Evolutionary conservation across 2,797 vertebrate genomes (phyloP), one percentile per base, ranked within the genome.

Genomic region (Onychomys torridus): DNA sequence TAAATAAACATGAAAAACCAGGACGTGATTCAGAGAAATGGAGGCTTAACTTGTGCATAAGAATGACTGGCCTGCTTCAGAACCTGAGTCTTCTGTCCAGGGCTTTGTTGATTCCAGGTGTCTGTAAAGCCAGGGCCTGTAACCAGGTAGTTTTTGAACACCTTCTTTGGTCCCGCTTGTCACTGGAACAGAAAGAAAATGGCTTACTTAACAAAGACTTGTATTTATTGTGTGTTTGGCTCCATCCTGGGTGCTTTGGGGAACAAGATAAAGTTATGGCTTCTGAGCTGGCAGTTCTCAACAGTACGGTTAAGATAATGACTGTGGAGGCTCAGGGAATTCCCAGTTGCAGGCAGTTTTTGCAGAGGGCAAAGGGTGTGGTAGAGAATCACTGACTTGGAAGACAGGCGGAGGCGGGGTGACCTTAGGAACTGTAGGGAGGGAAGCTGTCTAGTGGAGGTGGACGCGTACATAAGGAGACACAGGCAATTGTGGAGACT

Each of bases 1-100:
- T 97, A 93, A 29, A 92, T 57, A 97, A 97, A 95, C 82, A 91
- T 82, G 94, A 97, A 67, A 93, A 65, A 96, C 89, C 92, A 98
- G 96, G 94, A 87, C 34, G 67, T 96, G 94, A 98, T 90, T 98
- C 96, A 96, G 92, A 77, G 29, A 59, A 93, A 84, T 77, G 90
- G 95, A 91, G 97, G 84, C 71, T 95, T 67, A 65, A 75, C 83
- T 90, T 8, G 16, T 91, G 69, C 52, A 61, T 79, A 87, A 73
- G 55, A 96, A 61, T 9, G 92, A 82, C 79, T 0, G 6, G 83
- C 13, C 40, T 94, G 71, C 6, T 71, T 96, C 79, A 89, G 91
- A 92, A 63, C 71, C 59, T 83, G 85, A 83, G 81, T 95, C 10
- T 91, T 93, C 61, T 71, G 1, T 63, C 57, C 17, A 0, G 0